phyloP scores from a whole-genome alignment of 2,113 vertebrate species.

The Suricata suricatta region DNA sequence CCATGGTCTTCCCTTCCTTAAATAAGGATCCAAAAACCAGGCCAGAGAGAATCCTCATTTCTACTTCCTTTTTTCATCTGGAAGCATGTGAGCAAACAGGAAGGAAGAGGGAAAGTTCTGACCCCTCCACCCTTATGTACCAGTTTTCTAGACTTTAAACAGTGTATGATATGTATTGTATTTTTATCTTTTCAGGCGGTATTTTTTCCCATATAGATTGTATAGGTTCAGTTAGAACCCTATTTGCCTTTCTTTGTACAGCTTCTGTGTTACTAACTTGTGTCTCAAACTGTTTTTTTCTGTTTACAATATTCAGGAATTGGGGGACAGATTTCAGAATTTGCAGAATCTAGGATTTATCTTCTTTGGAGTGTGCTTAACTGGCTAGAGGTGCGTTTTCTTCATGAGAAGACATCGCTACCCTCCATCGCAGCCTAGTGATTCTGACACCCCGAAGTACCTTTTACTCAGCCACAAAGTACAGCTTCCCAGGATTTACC shows the following conservation, averaged over 20 bases:
- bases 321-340: neutral
- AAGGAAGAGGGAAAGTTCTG: neutral
- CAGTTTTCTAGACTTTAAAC: neutral
- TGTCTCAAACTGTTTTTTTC: neutral
- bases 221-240: neutral
- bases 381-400: neutral
- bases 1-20: neutral
- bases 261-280: neutral
- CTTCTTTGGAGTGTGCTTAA: neutral
- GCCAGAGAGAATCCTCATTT: neutral
- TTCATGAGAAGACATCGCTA: neutral
- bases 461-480: neutral
- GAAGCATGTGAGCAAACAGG: neutral
- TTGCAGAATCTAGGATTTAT: neutral
- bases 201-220: neutral
- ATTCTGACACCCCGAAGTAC: neutral
- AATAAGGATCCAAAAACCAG: neutral
- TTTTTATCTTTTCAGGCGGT: neutral
- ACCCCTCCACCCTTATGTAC: neutral
- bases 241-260: neutral
- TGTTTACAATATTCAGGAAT: neutral
- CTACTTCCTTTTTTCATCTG: neutral
- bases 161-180: neutral
- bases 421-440: neutral
- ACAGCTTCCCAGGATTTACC: neutral